Conservation (phyloP, 2,888 invertebrate genomes). For the Nomada hirtipes region DNA sequence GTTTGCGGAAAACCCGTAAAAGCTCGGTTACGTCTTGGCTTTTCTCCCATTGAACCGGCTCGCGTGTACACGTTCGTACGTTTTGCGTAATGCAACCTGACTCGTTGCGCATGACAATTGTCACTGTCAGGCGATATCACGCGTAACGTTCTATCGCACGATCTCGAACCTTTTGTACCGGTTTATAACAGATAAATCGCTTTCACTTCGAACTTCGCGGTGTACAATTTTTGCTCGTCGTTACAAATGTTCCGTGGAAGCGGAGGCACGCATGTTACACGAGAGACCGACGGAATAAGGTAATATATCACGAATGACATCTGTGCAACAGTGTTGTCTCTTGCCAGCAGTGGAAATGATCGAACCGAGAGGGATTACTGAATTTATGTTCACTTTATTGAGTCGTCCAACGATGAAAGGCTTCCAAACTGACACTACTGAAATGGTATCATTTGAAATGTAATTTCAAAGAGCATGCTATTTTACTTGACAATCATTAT, state of each 20-base stretch:
- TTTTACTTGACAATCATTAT: too few relatives aligned
- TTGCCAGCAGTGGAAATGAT: too few relatives aligned
- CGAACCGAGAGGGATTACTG: too few relatives aligned
- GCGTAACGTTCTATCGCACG: conserved; percentile 15
- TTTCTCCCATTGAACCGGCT: conserved; percentile 18
- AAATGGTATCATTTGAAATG: too few relatives aligned
- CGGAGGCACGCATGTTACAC: too few relatives aligned
- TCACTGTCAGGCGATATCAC: conserved; percentile 22
- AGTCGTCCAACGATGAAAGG: too few relatives aligned
- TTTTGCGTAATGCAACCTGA: conserved; percentile 29
- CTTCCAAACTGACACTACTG: too few relatives aligned
- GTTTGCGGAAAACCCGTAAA: conserved; percentile 44
- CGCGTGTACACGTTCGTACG: neutral
- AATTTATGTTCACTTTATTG: too few relatives aligned
- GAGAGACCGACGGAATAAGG: neutral
- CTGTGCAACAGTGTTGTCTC: too few relatives aligned
- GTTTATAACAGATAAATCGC: conserved; percentile 40
- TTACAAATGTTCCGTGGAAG: neutral
- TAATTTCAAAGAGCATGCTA: too few relatives aligned
- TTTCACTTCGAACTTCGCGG: conserved; percentile 29
- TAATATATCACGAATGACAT: too few relatives aligned
- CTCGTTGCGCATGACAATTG: conserved; percentile 30
- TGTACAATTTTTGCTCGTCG: conserved; percentile 4
- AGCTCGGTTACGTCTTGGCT: conserved; percentile 28
- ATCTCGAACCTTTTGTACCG: conserved; percentile 30